Evolutionary conservation across 2,888 invertebrate genomes (phyloP).

Genomic region (Carpatolechia fugitivella): DNA sequence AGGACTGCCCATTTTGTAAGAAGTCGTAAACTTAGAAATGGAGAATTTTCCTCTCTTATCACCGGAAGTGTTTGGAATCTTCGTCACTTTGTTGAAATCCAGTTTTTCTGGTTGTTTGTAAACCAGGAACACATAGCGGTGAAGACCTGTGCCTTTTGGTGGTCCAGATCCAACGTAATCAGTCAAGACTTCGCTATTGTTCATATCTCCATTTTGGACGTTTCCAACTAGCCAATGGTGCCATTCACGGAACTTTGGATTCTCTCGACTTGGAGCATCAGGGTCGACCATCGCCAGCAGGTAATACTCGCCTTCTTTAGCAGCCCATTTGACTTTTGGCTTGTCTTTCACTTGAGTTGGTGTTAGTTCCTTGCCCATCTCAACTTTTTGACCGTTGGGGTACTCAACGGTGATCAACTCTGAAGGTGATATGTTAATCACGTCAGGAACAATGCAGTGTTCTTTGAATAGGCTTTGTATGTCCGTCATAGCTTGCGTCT

Average conservation of each 20-base stretch:
- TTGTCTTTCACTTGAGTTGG: slow-evolving; percentile 85
- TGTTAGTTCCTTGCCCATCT: slow-evolving; percentile 83
- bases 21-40: slow-evolving; percentile 76
- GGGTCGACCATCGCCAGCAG: slow-evolving; percentile 83
- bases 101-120: slow-evolving; percentile 80
- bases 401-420: slow-evolving; percentile 74
- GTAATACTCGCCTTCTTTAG: slow-evolving; percentile 80
- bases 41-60: slow-evolving; percentile 79
- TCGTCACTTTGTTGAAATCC: slow-evolving; percentile 57
- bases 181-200: slow-evolving; percentile 81
- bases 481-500: not conserved
- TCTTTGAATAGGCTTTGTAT: slow-evolving; percentile 50
- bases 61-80: slow-evolving; percentile 66
- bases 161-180: slow-evolving; percentile 83
- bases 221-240: slow-evolving; percentile 89
- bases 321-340: slow-evolving; percentile 83
- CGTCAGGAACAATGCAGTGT: slow-evolving; percentile 83
- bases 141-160: slow-evolving; percentile 85
- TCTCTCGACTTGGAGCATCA: slow-evolving; percentile 86
- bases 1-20: slow-evolving; percentile 78
- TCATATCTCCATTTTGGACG: slow-evolving; percentile 81
- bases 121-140: slow-evolving; percentile 85
- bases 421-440: slow-evolving; percentile 79
- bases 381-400: slow-evolving; percentile 65
- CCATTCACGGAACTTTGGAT: slow-evolving; percentile 85